Percentiles rank a stretch among this genome's conserved stretches.
Conservation (phyloP, 2,797 vertebrate species). For the Squalus acanthias region DNA sequence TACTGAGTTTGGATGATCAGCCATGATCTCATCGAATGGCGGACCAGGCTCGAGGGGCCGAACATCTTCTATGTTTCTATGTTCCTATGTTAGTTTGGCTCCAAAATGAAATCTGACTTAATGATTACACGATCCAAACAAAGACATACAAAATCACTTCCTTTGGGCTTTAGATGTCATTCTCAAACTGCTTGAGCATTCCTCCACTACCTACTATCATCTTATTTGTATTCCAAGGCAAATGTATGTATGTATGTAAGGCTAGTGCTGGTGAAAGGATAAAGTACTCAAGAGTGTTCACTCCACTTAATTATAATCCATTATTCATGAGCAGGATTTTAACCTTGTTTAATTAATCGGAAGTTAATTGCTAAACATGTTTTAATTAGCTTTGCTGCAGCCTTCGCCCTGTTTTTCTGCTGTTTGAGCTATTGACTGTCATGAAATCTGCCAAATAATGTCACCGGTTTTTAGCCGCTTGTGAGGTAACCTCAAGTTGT, state of each 20-base stretch:
- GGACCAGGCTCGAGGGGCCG: no score
- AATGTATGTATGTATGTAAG: background rate
- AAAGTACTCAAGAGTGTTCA: slow-evolving; percentile 27
- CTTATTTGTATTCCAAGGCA: background rate
- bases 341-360: slow-evolving; percentile 27
- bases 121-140: background rate
- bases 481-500: background rate
- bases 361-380: slow-evolving; percentile 20
- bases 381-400: slow-evolving; percentile 20
- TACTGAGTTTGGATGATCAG: no score
- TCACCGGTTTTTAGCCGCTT: background rate
- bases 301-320: slow-evolving; percentile 32
- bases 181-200: background rate
- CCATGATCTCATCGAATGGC: no score
- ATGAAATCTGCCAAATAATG: background rate
- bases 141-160: background rate
- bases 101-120: background rate
- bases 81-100: background rate
- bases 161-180: background rate
- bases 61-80: no score
- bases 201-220: background rate
- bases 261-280: background rate
- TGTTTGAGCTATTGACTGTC: background rate
- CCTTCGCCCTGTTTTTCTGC: background rate
- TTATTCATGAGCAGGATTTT: slow-evolving; percentile 22